Conservation (phyloP, 1,140 invertebrate genomes). For the Pseudomyrmex cubaensis region DNA sequence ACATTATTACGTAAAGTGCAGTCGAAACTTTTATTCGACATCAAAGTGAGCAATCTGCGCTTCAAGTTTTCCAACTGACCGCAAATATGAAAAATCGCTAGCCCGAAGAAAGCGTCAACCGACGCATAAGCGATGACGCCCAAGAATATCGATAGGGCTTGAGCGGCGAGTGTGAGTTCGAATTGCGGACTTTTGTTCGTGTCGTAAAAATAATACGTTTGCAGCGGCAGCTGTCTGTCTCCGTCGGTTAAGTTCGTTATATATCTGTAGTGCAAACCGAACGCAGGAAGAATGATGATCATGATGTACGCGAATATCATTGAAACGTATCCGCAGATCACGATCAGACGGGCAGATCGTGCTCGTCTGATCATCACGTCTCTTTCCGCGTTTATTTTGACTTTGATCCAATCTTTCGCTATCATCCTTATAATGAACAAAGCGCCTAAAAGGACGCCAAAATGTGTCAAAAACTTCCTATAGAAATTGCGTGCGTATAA, state of each 20-base stretch:
- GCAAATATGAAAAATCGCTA: slow-evolving; percentile 23
- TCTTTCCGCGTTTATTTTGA: slow-evolving; percentile 15
- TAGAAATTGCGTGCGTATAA: background rate
- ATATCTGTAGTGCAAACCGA: slow-evolving; percentile 2
- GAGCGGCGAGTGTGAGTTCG: slow-evolving; percentile 13
- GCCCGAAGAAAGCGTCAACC: slow-evolving; percentile 26
- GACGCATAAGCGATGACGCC: background rate
- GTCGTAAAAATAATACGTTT: slow-evolving; percentile 34
- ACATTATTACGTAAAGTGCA: background rate
- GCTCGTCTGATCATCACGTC: slow-evolving; percentile 7
- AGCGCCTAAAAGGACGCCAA: slow-evolving; percentile 3
- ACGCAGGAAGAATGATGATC: slow-evolving; percentile 19
- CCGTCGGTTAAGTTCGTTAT: background rate
- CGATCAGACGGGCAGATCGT: background rate
- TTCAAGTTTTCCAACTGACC: slow-evolving; percentile 44
- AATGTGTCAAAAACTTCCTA: background rate
- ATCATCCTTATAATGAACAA: slow-evolving; percentile 32
- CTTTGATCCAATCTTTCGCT: slow-evolving; percentile 44
- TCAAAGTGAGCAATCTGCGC: background rate
- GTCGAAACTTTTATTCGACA: background rate
- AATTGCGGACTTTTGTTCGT: slow-evolving; percentile 22
- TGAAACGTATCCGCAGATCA: background rate
- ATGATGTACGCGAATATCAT: background rate
- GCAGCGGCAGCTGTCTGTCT: background rate
- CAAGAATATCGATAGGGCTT: background rate